Conservation (phyloP, 2,888 invertebrate genomes). For the Polydrusus tereticollis region DNA sequence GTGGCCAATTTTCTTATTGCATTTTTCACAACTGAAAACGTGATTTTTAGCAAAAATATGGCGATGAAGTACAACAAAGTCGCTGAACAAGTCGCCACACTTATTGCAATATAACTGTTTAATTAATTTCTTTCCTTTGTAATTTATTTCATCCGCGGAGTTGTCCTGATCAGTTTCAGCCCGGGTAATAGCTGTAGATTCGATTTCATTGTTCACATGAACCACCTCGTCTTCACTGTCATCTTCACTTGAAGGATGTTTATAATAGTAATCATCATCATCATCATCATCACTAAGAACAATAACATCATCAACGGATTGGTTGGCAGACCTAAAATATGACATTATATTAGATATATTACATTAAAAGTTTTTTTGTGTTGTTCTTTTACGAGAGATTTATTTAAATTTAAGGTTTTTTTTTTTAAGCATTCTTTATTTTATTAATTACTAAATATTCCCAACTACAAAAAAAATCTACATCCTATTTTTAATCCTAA, state of each 20-base stretch:
- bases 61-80: conserved; percentile 20
- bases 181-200: background rate
- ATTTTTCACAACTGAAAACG: background rate
- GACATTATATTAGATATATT: background rate
- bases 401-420: too few species aligned
- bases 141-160: background rate
- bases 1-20: background rate
- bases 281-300: conserved; percentile 5
- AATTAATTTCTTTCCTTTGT: background rate
- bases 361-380: too few species aligned
- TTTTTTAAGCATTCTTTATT: too few species aligned
- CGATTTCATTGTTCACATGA: background rate
- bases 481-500: too few species aligned
- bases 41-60: conserved; percentile 21
- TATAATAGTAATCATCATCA: background rate
- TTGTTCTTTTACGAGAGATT: too few species aligned
- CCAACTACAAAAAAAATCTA: too few species aligned
- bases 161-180: background rate
- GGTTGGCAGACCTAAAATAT: background rate
- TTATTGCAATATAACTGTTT: conserved; percentile 34
- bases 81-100: conserved; percentile 20
- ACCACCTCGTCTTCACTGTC: background rate
- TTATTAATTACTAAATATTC: too few species aligned
- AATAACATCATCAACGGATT: background rate
- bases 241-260: background rate